Percentiles rank a stretch among this genome's conserved stretches.
These are phyloP conservation scores for Ametastegia equiseti DNA, from an alignment of 2,888 invertebrate species.

Conservation along the genomic window DNA sequence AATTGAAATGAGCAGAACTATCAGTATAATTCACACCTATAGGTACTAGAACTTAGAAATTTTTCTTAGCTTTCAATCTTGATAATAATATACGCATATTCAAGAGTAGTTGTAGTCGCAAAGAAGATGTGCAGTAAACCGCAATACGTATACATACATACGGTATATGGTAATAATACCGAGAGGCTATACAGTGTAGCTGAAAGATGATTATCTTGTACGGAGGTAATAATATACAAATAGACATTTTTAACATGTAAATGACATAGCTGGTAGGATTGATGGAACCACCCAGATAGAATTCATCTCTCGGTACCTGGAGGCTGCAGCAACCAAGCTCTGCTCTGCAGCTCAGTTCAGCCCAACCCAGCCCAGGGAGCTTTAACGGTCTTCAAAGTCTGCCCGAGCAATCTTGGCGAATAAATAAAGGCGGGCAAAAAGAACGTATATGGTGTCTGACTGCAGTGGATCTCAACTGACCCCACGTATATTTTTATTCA, in stretches of 20 bases:
- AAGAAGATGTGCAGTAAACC: not conserved
- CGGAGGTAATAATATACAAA: slow-evolving; percentile 15
- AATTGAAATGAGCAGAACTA: not conserved
- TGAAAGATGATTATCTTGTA: slow-evolving; percentile 11
- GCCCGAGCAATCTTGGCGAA: slow-evolving; percentile 26
- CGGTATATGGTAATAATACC: not conserved
- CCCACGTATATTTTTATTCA: not conserved
- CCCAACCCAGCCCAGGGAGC: no score
- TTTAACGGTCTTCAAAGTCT: slow-evolving; percentile 23
- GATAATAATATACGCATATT: no score
- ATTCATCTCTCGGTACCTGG: not conserved
- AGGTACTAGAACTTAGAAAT: not conserved
- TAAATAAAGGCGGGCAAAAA: slow-evolving; percentile 38
- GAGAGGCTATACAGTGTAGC: not conserved
- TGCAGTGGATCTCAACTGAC: slow-evolving; percentile 24
- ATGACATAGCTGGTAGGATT: slow-evolving; percentile 30
- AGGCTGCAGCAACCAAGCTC: not conserved
- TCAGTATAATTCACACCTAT: not conserved
- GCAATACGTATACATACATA: not conserved
- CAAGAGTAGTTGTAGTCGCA: not conserved
- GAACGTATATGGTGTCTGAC: slow-evolving; percentile 11
- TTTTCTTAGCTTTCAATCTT: not conserved
- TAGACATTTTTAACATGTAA: slow-evolving; percentile 20
- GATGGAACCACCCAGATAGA: slow-evolving; percentile 42
- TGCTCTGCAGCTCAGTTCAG: not conserved